Percentiles rank a stretch among this genome's conserved stretches.
These are phyloP conservation scores for Trichoplusia ni DNA, from an alignment of 1,140 invertebrate genomes.

Conservation along the genomic window DNA sequence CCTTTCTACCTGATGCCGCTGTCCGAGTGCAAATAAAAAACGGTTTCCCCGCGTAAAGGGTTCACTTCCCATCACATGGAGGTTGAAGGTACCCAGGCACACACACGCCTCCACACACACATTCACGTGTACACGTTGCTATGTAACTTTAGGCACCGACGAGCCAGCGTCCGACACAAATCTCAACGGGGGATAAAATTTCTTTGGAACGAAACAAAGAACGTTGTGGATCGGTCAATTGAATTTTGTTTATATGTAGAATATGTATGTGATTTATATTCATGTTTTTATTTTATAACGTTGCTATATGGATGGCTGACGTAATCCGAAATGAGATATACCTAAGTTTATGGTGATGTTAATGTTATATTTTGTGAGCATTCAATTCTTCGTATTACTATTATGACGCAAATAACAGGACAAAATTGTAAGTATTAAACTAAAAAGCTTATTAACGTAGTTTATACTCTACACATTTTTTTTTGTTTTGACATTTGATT, in stretches of 20 bases:
- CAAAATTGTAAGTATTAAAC: too few relatives aligned
- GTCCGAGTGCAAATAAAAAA: conserved; percentile 81
- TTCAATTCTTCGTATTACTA: too few relatives aligned
- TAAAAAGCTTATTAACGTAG: background rate
- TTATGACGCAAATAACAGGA: too few relatives aligned
- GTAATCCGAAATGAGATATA: too few relatives aligned
- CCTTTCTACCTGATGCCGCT: conserved; percentile 80
- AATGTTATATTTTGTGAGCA: too few relatives aligned
- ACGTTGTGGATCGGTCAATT: conserved; percentile 53
- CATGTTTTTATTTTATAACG: too few relatives aligned
- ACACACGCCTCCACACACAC: conserved; percentile 33
- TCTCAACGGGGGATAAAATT: conserved; percentile 76
- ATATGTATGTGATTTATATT: background rate
- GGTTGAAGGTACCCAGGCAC: conserved; percentile 59
- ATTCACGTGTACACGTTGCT: conserved; percentile 35
- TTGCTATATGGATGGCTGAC: too few relatives aligned
- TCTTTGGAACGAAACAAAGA: conserved; percentile 64
- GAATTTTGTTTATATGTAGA: background rate
- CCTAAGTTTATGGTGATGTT: too few relatives aligned
- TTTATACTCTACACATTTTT: background rate
- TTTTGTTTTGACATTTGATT: too few relatives aligned
- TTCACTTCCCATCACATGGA: conserved; percentile 77
- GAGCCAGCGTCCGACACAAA: conserved; percentile 68
- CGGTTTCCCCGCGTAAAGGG: conserved; percentile 78
- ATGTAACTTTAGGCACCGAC: conserved; percentile 49